A percentile compares a stretch with the other conserved stretches of the same genome.
Evolutionary conservation across 1,140 invertebrate species (phyloP).

Genomic region (Drosophila asahinai): DNA sequence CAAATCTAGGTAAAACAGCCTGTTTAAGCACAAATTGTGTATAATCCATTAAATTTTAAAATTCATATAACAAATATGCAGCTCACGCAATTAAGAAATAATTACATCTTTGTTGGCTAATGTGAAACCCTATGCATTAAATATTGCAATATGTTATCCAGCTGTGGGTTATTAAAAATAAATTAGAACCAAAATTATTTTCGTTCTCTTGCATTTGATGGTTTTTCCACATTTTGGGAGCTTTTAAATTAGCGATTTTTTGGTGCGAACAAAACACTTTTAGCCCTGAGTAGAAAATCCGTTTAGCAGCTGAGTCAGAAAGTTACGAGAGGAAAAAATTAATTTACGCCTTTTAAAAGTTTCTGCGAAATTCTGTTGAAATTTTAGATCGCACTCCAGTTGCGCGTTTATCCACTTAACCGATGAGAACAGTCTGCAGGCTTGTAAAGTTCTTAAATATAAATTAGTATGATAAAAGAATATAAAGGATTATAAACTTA

Average conservation of each 20-base stretch:
- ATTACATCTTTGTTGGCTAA: not conserved
- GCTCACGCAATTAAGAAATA: not conserved
- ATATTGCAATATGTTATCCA: not conserved
- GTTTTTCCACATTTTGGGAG: not conserved
- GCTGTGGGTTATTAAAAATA: not conserved
- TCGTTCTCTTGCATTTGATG: not conserved
- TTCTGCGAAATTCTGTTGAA: not conserved
- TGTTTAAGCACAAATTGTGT: not conserved
- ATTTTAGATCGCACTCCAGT: not conserved
- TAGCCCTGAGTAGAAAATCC: not conserved
- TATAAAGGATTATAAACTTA: not conserved
- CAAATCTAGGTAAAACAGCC: not conserved
- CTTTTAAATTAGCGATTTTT: not conserved
- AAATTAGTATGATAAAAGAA: not conserved
- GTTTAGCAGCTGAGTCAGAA: not conserved
- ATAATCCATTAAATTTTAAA: not conserved
- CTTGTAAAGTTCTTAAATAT: not conserved
- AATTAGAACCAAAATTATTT: not conserved
- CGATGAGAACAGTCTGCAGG: not conserved
- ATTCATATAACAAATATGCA: not conserved
- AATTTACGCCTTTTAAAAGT: constrained; percentile 5
- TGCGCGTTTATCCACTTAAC: constrained; percentile 1
- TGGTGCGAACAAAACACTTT: not conserved
- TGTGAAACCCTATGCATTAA: not conserved
- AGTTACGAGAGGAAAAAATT: not conserved